phyloP scores from a whole-genome alignment of 2,113 vertebrate genomes.

The Ctenomys sociabilis region DNA sequence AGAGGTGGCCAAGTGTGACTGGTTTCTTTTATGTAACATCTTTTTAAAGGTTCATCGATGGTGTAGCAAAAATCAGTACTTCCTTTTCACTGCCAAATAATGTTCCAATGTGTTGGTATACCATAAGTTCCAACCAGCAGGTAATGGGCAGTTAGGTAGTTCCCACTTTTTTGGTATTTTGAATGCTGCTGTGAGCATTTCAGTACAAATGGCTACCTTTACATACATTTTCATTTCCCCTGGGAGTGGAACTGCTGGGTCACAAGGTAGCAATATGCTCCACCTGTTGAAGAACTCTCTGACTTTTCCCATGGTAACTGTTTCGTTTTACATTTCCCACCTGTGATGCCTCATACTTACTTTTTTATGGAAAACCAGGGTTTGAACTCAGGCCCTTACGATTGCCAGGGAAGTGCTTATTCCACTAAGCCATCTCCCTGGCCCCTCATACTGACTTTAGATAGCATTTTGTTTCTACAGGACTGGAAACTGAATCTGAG shows the following conservation, averaged over 20 bases:
- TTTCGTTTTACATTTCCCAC: background rate
- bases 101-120: background rate
- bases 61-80: background rate
- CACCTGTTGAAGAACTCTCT: background rate
- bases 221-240: background rate
- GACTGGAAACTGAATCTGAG: background rate
- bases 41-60: background rate
- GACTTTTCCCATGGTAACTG: background rate
- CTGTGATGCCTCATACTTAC: background rate
- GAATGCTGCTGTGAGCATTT: background rate
- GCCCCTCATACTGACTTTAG: background rate
- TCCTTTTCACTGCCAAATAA: background rate
- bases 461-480: background rate
- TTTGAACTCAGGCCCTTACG: too few relatives aligned
- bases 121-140: background rate
- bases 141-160: background rate
- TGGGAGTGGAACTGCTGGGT: background rate
- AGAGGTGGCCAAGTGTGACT: background rate
- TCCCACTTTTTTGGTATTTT: background rate
- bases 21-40: background rate
- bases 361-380: too few relatives aligned
- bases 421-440: too few relatives aligned
- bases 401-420: too few relatives aligned
- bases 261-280: background rate
- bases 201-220: background rate